Percentiles rank a stretch among this genome's conserved stretches.
Evolutionary conservation across 2,888 invertebrate genomes (phyloP).

Genomic region (Athetis lepigone): DNA sequence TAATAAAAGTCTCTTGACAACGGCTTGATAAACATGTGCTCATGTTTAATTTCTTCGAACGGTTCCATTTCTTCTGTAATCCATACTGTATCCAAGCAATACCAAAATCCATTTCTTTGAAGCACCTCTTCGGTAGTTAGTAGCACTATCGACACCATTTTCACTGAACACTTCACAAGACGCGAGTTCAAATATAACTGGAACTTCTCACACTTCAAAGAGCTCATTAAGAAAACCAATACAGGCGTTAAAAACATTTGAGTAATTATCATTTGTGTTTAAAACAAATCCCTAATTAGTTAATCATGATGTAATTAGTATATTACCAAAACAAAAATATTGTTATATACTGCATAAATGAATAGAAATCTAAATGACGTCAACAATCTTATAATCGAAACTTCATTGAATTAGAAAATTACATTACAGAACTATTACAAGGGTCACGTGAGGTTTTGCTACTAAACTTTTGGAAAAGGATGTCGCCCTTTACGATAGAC

Average conservation of each 20-base stretch:
- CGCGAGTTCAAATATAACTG: conserved; percentile 38
- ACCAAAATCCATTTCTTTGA: conserved; percentile 84
- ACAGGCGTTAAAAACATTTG: conserved; percentile 24
- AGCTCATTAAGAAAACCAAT: conserved; percentile 20
- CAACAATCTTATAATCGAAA: conserved; percentile 24
- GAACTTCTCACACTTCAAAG: conserved; percentile 11
- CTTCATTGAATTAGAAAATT: conserved; percentile 65
- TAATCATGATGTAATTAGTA: conserved; percentile 36
- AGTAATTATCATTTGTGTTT: conserved; percentile 22
- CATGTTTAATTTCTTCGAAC: conserved; percentile 83
- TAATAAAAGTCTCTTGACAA: conserved; percentile 84
- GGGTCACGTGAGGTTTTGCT: conserved; percentile 55
- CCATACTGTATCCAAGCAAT: conserved; percentile 82
- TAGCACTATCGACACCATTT: conserved; percentile 84
- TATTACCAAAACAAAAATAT: conserved; percentile 23
- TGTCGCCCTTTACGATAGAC: conserved; percentile 35
- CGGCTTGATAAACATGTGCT: conserved; percentile 80
- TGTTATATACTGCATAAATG: background rate
- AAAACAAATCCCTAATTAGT: conserved; percentile 42
- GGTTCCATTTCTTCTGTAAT: conserved; percentile 84
- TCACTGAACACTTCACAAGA: conserved; percentile 49
- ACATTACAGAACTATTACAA: conserved; percentile 59
- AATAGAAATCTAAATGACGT: conserved; percentile 26
- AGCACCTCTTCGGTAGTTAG: conserved; percentile 86
- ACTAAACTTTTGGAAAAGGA: conserved; percentile 59